Evolutionary conservation across 2,113 vertebrate species (phyloP).

Genomic region (Dascyllus trimaculatus): DNA sequence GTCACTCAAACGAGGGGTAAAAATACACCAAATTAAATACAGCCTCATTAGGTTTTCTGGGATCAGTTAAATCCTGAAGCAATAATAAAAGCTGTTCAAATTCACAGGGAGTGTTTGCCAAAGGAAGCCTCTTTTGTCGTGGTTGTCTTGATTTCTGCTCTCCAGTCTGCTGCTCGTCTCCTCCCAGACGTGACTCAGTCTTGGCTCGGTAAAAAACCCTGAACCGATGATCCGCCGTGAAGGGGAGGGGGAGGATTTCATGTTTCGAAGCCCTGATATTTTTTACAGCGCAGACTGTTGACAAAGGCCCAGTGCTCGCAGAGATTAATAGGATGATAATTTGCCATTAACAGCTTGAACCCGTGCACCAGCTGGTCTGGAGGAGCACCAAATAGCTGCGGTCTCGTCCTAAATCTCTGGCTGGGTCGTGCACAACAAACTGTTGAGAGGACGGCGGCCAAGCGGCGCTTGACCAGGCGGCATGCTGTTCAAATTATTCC

Average conservation of each 20-base stretch:
- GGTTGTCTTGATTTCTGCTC: neutral
- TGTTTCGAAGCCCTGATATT: neutral
- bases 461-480: conserved; percentile 23
- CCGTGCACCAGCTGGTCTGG: conserved; percentile 61
- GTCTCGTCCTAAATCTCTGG: conserved; percentile 38
- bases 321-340: conserved; percentile 61
- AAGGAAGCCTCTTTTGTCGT: neutral
- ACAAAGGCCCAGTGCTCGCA: conserved; percentile 35
- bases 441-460: conserved; percentile 49
- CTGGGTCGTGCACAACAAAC: conserved; percentile 49
- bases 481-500: conserved; percentile 37
- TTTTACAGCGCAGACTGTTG: conserved; percentile 21
- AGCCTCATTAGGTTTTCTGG: too few relatives aligned
- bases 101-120: too few relatives aligned
- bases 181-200: neutral
- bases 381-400: conserved; percentile 53
- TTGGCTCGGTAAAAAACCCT: neutral
- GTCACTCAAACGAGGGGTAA: too few relatives aligned
- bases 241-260: neutral
- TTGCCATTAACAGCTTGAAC: conserved; percentile 66
- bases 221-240: neutral
- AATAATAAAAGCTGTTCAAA: neutral
- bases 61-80: too few relatives aligned
- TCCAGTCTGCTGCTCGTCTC: conserved; percentile 2
- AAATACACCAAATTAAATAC: too few relatives aligned